These are phyloP conservation scores for Pitangus sulphuratus DNA, from an alignment of 2,797 vertebrate genomes.

Conservation along the genomic window DNA sequence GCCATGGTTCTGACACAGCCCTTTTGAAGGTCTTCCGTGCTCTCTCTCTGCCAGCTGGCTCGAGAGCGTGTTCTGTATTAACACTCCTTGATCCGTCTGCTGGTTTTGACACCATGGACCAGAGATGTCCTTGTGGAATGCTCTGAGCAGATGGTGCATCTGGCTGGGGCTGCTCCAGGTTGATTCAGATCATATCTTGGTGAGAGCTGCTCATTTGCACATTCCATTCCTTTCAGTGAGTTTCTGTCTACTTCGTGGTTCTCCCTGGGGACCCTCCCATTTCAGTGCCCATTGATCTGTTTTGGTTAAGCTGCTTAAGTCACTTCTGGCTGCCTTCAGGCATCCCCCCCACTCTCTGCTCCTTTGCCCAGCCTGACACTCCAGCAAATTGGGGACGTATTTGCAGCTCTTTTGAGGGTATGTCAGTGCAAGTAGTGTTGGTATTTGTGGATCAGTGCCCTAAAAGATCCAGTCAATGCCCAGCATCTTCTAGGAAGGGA, in stretches of 20 bases:
- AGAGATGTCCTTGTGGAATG: not conserved
- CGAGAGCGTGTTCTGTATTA: not conserved
- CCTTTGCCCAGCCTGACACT: not conserved
- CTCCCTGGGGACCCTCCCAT: not conserved
- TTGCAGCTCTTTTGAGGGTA: not conserved
- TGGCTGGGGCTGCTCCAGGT: constrained; percentile 27
- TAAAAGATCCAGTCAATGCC: not conserved
- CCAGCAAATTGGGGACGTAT: not conserved
- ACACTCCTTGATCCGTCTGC: constrained; percentile 11
- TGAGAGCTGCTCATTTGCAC: not conserved
- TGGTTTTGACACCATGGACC: not conserved
- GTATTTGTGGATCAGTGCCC: not conserved
- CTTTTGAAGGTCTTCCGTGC: not conserved
- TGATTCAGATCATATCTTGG: not conserved
- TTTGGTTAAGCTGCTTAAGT: not conserved
- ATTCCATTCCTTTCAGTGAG: not conserved
- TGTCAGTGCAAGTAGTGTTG: not conserved
- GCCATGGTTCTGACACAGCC: not conserved
- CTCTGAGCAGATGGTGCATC: constrained; percentile 53
- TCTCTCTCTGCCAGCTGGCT: not conserved
- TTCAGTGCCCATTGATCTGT: not conserved
- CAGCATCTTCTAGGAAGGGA: not conserved
- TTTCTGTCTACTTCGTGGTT: not conserved
- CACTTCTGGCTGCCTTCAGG: not conserved
- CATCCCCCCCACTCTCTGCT: not conserved